These are phyloP conservation scores for Characodon lateralis DNA, from an alignment of 2,797 vertebrate genomes.

Conservation along the genomic window DNA sequence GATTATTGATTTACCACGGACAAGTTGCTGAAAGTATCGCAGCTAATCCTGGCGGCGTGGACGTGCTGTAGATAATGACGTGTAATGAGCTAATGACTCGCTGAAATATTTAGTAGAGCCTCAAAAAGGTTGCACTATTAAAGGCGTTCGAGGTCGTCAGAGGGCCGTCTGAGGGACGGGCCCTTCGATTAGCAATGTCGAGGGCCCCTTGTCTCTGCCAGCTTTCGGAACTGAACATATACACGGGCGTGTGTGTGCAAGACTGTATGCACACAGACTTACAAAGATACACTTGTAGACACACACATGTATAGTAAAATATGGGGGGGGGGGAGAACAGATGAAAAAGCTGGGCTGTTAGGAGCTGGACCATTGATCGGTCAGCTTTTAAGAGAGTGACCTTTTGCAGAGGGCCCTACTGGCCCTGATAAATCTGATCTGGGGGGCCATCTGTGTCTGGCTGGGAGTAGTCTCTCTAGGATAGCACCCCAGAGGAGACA, in stretches of 20 bases:
- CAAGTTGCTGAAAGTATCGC: slow-evolving; percentile 81
- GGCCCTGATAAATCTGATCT: slow-evolving; percentile 93
- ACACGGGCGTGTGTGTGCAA: slow-evolving; percentile 45
- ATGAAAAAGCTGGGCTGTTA: slow-evolving; percentile 70
- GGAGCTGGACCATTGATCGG: slow-evolving; percentile 86
- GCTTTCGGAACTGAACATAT: slow-evolving; percentile 41
- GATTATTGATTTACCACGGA: slow-evolving; percentile 76
- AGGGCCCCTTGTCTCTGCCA: slow-evolving; percentile 53
- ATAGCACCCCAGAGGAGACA: slow-evolving; percentile 76
- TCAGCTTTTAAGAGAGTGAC: slow-evolving; percentile 92
- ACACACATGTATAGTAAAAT: slow-evolving; percentile 52
- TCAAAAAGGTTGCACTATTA: slow-evolving; percentile 74
- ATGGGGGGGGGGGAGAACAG: slow-evolving; percentile 16
- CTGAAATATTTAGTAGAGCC: slow-evolving; percentile 85
- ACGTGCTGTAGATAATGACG: slow-evolving; percentile 79
- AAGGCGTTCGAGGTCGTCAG: slow-evolving; percentile 75
- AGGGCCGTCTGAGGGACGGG: slow-evolving; percentile 70
- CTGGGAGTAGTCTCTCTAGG: slow-evolving; percentile 62
- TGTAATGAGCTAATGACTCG: slow-evolving; percentile 84
- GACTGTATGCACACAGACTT: slow-evolving; percentile 54
- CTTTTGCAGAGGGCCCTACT: slow-evolving; percentile 87
- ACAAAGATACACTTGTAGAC: slow-evolving; percentile 47
- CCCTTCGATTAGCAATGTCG: slow-evolving; percentile 77
- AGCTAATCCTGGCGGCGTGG: slow-evolving; percentile 75
- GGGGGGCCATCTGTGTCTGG: slow-evolving; percentile 86